A percentile compares a stretch with the other conserved stretches of the same genome.
Evolutionary conservation across 2,888 invertebrate species (phyloP).

Genomic region (Xiphydria camelus): DNA sequence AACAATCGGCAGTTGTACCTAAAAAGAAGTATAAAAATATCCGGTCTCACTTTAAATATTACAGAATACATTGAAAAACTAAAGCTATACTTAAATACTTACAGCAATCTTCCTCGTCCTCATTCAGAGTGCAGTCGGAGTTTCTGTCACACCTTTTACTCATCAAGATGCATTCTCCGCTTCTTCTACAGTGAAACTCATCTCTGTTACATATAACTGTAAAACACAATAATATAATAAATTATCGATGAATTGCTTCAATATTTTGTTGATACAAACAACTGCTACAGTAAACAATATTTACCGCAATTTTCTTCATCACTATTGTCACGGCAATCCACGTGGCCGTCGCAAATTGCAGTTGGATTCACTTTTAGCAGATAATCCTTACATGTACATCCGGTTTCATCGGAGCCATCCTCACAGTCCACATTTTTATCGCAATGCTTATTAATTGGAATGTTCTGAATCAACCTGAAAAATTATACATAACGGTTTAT

Average conservation of each 20-base stretch:
- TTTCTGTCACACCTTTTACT: conserved; percentile 68
- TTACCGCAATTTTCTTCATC: conserved; percentile 78
- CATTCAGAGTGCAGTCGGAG: conserved; percentile 68
- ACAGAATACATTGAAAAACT: too few species aligned
- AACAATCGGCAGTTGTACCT: too few species aligned
- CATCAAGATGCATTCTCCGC: conserved; percentile 67
- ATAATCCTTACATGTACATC: conserved; percentile 75
- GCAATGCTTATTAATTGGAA: conserved; percentile 67
- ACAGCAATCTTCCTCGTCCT: conserved; percentile 83
- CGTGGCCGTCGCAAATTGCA: conserved; percentile 74
- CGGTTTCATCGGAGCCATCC: conserved; percentile 78
- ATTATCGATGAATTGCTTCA: too few species aligned
- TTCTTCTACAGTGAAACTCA: conserved; percentile 68
- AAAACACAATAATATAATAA: too few species aligned
- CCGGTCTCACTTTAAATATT: too few species aligned
- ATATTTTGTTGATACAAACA: too few species aligned
- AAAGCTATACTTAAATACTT: too few species aligned
- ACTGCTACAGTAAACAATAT: too few species aligned
- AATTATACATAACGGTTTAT: conserved; percentile 7
- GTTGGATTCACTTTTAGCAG: conserved; percentile 61
- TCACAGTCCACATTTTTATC: conserved; percentile 75
- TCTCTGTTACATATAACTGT: conserved; percentile 64
- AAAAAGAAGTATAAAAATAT: too few species aligned
- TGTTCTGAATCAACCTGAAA: conserved; percentile 68
- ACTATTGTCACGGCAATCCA: conserved; percentile 74